These are phyloP conservation scores for Argyra leucocephala DNA, from an alignment of 2,888 invertebrate species.

Conservation along the genomic window DNA sequence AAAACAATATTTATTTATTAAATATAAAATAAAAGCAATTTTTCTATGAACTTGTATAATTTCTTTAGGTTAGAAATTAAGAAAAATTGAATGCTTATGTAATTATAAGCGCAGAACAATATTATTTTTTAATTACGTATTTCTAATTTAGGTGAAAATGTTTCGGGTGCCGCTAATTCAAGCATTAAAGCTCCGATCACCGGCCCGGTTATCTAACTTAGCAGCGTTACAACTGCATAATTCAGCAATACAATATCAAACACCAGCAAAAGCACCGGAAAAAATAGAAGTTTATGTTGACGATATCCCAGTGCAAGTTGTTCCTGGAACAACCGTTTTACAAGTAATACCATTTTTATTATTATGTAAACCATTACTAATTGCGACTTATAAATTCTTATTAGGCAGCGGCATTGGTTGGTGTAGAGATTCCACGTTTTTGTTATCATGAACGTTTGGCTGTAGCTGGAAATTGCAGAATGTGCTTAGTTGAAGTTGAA, in stretches of 20 bases:
- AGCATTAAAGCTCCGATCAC: slow-evolving; percentile 48
- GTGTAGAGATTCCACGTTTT: slow-evolving; percentile 96
- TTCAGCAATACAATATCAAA: slow-evolving; percentile 44
- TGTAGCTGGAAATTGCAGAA: slow-evolving; percentile 97
- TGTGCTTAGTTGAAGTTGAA: slow-evolving; percentile 99
- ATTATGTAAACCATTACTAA: slow-evolving; percentile 14
- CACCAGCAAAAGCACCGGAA: slow-evolving; percentile 52
- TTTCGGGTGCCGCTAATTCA: slow-evolving; percentile 65
- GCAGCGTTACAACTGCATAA: slow-evolving; percentile 37
- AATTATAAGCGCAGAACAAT: background rate
- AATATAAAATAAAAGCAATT: too few relatives aligned
- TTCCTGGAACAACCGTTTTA: slow-evolving; percentile 92
- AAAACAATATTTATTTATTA: too few relatives aligned
- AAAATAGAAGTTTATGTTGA: slow-evolving; percentile 94
- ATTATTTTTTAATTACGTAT: background rate
- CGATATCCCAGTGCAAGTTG: slow-evolving; percentile 86
- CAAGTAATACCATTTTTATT: slow-evolving; percentile 53
- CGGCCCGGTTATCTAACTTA: slow-evolving; percentile 46
- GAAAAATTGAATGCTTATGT: background rate
- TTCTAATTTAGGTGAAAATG: slow-evolving; percentile 44
- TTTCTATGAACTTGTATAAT: too few relatives aligned
- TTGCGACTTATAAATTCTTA: background rate
- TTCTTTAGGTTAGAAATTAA: background rate
- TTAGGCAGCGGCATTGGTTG: slow-evolving; percentile 86
- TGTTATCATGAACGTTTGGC: slow-evolving; percentile 98